phyloP scores from a whole-genome alignment of 2,797 vertebrate genomes.

The Discoglossus pictus region DNA sequence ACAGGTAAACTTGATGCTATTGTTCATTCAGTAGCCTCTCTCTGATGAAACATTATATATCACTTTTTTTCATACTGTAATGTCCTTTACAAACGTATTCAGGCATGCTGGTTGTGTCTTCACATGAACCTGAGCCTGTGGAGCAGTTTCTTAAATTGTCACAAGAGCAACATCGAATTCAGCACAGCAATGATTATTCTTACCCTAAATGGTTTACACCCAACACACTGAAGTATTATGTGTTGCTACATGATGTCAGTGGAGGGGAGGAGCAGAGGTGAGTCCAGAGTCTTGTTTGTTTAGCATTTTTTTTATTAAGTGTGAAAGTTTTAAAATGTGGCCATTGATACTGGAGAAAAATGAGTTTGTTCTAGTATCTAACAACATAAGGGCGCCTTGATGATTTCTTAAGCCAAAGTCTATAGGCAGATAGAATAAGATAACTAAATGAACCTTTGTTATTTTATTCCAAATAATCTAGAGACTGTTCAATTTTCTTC shows the following conservation, averaged over 20 bases:
- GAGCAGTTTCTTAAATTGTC: conserved; percentile 95
- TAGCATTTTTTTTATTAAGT: not conserved
- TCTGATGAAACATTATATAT: no score
- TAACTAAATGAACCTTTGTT: no score
- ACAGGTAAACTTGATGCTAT: no score
- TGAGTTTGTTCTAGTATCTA: no score
- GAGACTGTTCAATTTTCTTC: no score
- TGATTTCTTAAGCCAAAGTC: no score
- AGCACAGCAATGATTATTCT: conserved; percentile 91
- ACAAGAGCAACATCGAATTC: conserved; percentile 95
- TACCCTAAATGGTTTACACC: conserved; percentile 98
- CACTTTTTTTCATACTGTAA: conserved; percentile 24
- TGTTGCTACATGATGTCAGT: conserved; percentile 90
- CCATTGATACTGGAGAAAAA: no score
- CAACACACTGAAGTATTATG: conserved; percentile 97
- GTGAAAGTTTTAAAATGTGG: no score
- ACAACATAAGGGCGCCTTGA: no score
- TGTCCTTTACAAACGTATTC: conserved; percentile 57
- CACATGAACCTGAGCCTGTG: conserved; percentile 84
- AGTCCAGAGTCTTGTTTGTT: conserved; percentile 25
- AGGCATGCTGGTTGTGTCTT: conserved; percentile 97
- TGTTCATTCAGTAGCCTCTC: no score
- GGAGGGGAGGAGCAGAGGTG: conserved; percentile 92
- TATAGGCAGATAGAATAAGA: no score
- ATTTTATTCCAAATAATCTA: no score